Base-by-base conservation (phyloP, 2,797 vertebrate genomes). In the Typhlichthys subterraneus region DNA sequence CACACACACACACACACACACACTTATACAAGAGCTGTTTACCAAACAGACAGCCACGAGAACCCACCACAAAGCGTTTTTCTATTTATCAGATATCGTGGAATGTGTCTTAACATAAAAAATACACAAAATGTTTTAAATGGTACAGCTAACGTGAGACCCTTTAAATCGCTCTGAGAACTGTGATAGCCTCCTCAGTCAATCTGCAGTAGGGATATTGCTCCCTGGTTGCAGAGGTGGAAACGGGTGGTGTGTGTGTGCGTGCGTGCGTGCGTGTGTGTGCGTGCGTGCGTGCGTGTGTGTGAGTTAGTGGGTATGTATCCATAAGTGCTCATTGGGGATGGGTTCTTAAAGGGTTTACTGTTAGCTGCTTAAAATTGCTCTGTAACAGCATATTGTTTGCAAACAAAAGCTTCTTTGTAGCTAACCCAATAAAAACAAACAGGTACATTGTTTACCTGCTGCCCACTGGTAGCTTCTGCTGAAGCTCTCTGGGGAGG, bases 361-460 rank as follows among this genome's bases (percentile, higher is more conserved):
- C 70, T 76, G 73, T 91, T 90, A 91, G 89, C 93, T 91, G 88
- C 88, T 94, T 93, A 91, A 92, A 90, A 93, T 93, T 94, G 91
- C 88, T 93, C 87, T 88, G 85, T 81, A 61, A 70, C 85, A 83
- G 73, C 80, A 84, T 75, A 76, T 83, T 83, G 81, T 81, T 79
- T 83, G 59, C 70, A 76, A 85, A 70, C 69, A 71, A 72, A 75
- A 68, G 50, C 58, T 59, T 56, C 66, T 74, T 77, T 77, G 63
- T 74, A 42, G 67, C 13, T 67, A 63, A 13, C 7, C 13, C 5
- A 42, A 56, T 14, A 12, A 79, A 45, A 59, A 72, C 67, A 59
- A 45, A 53, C 4, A 45, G 14, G 5, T 15, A 11, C 45, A 59
- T 66, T 79, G 57, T 74, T 80, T 70, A 59, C 62, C 59, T 29